Conservation (phyloP, 2,113 vertebrate species). For the Alexandromys fortis region DNA sequence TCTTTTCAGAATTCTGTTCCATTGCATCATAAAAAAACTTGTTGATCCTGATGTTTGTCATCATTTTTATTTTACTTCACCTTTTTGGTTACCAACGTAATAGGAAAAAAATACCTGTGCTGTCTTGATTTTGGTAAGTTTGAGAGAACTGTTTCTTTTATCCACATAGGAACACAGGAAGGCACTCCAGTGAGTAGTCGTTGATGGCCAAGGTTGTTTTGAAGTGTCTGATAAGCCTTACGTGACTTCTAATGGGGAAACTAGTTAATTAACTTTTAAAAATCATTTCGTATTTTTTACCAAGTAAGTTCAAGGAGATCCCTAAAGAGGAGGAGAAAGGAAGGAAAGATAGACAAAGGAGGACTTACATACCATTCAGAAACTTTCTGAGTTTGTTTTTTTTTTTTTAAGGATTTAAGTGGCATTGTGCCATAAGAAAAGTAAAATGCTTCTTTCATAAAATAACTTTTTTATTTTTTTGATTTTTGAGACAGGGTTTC, state of each 20-base stretch:
- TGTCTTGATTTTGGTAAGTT: not conserved
- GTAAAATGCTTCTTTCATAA: constrained; percentile 45
- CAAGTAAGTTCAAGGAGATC: not conserved
- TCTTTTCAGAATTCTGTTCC: not conserved
- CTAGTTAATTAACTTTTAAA: constrained; percentile 27
- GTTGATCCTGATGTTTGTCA: not conserved
- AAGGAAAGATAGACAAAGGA: not conserved
- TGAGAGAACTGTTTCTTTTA: constrained; percentile 29
- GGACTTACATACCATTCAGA: constrained; percentile 37
- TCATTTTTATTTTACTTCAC: constrained; percentile 51
- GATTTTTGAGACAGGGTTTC: too few species aligned
- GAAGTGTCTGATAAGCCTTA: not conserved
- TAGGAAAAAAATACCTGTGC: constrained; percentile 26
- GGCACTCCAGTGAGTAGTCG: constrained; percentile 13
- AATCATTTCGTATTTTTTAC: constrained; percentile 5
- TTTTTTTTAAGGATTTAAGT: constrained; percentile 32
- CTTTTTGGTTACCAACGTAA: constrained; percentile 47
- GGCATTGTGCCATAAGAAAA: constrained; percentile 4
- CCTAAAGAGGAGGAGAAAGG: not conserved
- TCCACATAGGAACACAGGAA: not conserved
- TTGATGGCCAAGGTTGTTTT: constrained; percentile 45
- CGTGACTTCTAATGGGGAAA: not conserved
- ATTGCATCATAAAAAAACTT: constrained; percentile 26
- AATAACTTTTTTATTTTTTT: not conserved
- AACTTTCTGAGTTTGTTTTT: not conserved